Percentiles rank a stretch among this genome's conserved stretches.
These are phyloP conservation scores for Phymanthus crucifer DNA, from an alignment of 92 coral and sea anemone species.

Conservation along the genomic window DNA sequence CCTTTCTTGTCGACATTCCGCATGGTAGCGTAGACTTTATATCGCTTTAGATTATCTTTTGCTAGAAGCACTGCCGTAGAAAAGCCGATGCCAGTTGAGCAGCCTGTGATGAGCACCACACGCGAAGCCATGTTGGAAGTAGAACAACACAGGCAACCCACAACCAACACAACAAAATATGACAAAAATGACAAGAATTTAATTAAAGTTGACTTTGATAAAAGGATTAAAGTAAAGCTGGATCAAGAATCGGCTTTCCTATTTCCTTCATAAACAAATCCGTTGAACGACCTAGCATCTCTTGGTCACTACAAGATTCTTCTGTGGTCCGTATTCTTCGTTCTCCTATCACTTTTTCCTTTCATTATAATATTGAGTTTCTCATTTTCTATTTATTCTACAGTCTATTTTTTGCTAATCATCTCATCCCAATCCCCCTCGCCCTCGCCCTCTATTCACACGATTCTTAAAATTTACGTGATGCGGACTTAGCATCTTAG, in stretches of 20 bases:
- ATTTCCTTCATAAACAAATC: background rate
- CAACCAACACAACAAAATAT: background rate
- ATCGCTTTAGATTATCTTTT: conserved; percentile 78
- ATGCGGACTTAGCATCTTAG: too few relatives aligned
- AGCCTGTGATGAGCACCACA: conserved; percentile 83
- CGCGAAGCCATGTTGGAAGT: conserved; percentile 54
- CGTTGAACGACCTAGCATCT: background rate
- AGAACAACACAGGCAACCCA: conserved; percentile 1
- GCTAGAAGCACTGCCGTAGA: conserved; percentile 82
- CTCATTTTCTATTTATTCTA: too few relatives aligned
- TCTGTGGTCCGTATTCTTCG: background rate
- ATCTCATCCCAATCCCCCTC: too few relatives aligned
- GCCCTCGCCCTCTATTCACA: too few relatives aligned
- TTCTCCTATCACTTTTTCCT: too few relatives aligned
- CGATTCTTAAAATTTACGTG: too few relatives aligned
- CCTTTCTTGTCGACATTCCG: conserved; percentile 76
- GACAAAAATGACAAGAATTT: background rate
- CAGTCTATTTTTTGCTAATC: too few relatives aligned
- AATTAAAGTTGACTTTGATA: background rate
- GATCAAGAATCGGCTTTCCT: background rate
- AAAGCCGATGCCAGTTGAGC: conserved; percentile 92
- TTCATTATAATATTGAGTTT: too few relatives aligned
- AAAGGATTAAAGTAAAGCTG: background rate
- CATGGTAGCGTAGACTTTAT: conserved; percentile 92
- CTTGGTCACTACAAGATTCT: background rate